phyloP scores from a whole-genome alignment of 2,113 vertebrate species.

The Myxocyprinus asiaticus region DNA sequence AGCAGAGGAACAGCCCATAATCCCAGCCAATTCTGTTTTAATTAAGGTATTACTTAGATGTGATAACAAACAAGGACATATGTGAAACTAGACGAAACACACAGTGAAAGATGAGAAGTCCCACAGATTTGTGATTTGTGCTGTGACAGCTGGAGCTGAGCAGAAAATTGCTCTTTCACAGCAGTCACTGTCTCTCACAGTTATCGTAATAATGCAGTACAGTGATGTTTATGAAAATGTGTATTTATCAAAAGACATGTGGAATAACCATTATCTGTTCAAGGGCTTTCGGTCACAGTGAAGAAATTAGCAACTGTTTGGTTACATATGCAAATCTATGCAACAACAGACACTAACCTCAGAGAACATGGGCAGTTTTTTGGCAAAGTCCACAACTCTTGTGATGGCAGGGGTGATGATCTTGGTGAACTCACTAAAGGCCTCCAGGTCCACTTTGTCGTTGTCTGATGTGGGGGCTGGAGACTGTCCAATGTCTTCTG shows the following conservation, averaged over 20 bases:
- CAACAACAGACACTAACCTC: slow-evolving; percentile 69
- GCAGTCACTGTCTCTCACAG: neutral
- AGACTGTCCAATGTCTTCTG: slow-evolving; percentile 94
- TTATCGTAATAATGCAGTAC: neutral
- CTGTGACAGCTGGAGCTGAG: neutral
- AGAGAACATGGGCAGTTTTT: slow-evolving; percentile 96
- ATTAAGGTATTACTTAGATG: slow-evolving; percentile 9
- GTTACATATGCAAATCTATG: no score
- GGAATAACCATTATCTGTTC: neutral
- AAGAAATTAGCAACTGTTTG: neutral
- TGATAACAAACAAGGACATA: neutral
- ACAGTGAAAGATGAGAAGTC: neutral
- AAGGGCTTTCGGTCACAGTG: neutral
- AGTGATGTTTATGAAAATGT: neutral
- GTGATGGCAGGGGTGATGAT: slow-evolving; percentile 99
- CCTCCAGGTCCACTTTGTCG: slow-evolving; percentile 96
- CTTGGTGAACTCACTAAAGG: slow-evolving; percentile 99
- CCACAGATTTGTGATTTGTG: neutral
- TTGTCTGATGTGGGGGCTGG: slow-evolving; percentile 86
- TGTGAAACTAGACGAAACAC: neutral
- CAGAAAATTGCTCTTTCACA: neutral
- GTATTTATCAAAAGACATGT: neutral
- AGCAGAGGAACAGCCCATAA: neutral
- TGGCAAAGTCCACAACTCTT: slow-evolving; percentile 98
- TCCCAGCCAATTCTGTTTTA: neutral